Evolutionary conservation across 1,140 invertebrate genomes (phyloP).

Genomic region (Papilio dardanus): DNA sequence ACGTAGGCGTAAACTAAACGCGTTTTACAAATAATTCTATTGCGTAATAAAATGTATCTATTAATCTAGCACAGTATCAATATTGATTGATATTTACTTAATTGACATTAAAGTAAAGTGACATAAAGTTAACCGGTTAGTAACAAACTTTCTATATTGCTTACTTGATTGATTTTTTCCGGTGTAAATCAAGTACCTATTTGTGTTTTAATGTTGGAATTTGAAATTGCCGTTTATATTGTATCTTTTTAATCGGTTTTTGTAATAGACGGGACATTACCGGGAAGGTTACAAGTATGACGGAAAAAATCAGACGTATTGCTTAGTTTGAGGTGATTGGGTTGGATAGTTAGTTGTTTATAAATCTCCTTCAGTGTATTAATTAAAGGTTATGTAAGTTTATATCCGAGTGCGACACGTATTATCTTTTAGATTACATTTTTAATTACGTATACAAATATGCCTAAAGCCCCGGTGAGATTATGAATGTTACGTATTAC

Average conservation of each 20-base stretch:
- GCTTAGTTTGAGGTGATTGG: background rate
- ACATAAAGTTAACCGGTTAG: slow-evolving; percentile 10
- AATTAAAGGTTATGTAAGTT: background rate
- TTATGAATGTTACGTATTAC: slow-evolving; percentile 22
- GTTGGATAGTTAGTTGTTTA: background rate
- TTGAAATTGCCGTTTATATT: background rate
- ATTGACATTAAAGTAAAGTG: background rate
- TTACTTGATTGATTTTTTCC: slow-evolving; percentile 10
- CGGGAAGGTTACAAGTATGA: background rate
- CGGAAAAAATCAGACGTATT: background rate
- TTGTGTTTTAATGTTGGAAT: background rate
- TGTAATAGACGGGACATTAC: background rate
- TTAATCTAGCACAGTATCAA: background rate
- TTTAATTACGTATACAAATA: slow-evolving; percentile 1
- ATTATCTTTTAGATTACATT: slow-evolving; percentile 1
- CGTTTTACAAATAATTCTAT: background rate
- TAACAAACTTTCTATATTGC: slow-evolving; percentile 12
- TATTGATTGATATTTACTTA: slow-evolving; percentile 1
- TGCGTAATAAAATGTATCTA: slow-evolving; percentile 8
- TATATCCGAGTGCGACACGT: background rate
- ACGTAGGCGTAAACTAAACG: background rate
- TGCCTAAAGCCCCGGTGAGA: background rate
- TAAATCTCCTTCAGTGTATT: background rate
- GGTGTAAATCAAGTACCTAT: background rate
- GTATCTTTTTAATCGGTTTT: background rate